Evolutionary conservation across 2,888 invertebrate species (phyloP).

Genomic region (Lasioglossum morio): DNA sequence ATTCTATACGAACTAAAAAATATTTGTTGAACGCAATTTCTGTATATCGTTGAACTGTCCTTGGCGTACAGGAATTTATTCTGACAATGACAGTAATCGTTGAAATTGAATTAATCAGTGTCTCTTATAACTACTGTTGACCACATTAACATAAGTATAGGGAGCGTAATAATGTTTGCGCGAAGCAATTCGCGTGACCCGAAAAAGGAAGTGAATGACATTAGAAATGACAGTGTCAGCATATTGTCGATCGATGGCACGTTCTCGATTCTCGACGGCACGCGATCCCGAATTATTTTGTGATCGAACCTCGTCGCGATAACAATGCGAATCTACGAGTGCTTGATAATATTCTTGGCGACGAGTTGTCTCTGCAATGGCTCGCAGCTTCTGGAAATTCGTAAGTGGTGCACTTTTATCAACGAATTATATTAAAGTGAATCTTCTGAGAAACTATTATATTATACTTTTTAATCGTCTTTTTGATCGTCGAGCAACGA

Average conservation of each 20-base stretch:
- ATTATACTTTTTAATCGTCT: background rate
- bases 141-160: background rate
- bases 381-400: conserved; percentile 38
- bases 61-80: background rate
- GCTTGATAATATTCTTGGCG: background rate
- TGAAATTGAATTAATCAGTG: background rate
- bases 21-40: too few species aligned
- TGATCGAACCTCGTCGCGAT: conserved; percentile 29
- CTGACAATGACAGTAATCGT: background rate
- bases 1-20: too few species aligned
- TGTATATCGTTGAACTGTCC: background rate
- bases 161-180: conserved; percentile 16
- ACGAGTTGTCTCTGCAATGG: background rate
- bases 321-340: conserved; percentile 40
- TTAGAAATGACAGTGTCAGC: conserved; percentile 60
- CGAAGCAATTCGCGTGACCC: conserved; percentile 29
- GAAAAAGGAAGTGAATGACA: conserved; percentile 29
- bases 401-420: conserved; percentile 34
- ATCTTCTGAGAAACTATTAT: background rate
- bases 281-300: conserved; percentile 47
- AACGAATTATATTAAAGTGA: background rate
- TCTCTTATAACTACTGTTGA: background rate
- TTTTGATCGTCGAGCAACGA: background rate
- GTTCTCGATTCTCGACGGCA: conserved; percentile 21
- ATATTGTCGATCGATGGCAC: conserved; percentile 34